Conservation (phyloP, 2,113 vertebrate genomes). For the Morone saxatilis region DNA sequence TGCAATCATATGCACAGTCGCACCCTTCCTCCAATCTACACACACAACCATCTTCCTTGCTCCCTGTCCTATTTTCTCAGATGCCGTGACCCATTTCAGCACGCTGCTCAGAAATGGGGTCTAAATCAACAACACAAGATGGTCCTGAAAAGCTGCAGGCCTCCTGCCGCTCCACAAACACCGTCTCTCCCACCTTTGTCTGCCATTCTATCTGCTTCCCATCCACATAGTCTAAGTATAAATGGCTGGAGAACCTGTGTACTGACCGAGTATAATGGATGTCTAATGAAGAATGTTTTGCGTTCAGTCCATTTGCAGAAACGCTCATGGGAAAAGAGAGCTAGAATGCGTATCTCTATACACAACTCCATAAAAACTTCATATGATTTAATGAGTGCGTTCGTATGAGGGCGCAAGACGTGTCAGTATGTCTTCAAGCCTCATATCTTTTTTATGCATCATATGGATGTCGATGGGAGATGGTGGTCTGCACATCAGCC, state of each 20-base stretch:
- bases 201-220: not conserved
- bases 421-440: not conserved
- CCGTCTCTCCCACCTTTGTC: conserved; percentile 14
- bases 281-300: not conserved
- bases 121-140: not conserved
- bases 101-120: conserved; percentile 46
- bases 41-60: not conserved
- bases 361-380: not conserved
- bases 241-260: not conserved
- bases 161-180: conserved; percentile 14
- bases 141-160: conserved; percentile 30
- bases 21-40: not conserved
- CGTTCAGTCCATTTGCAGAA: conserved; percentile 24
- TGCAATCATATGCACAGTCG: not conserved
- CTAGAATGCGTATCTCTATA: not conserved
- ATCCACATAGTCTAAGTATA: not conserved
- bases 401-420: not conserved
- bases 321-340: not conserved
- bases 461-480: not conserved
- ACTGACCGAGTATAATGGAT: not conserved
- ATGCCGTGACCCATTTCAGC: conserved; percentile 63
- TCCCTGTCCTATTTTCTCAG: conserved; percentile 41
- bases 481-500: conserved; percentile 29
- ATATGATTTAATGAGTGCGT: not conserved
- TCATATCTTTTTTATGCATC: not conserved